Conservation (phyloP, 2,797 vertebrate species). For the Urocyon cinereoargenteus region DNA sequence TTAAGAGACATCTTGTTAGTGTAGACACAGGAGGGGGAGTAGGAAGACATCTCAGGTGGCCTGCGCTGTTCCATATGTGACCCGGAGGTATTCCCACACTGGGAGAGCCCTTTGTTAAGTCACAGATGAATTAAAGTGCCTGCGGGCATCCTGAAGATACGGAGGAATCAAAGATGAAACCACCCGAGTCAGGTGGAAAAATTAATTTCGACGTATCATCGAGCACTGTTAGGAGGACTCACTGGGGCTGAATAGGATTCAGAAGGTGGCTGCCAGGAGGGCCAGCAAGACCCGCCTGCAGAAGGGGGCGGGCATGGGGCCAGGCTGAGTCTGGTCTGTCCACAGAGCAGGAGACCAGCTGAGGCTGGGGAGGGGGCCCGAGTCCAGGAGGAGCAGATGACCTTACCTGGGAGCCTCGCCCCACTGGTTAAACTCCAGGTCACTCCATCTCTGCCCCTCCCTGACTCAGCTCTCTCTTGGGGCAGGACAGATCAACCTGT, state of each 20-base stretch:
- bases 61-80: not conserved
- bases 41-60: not conserved
- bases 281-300: not conserved
- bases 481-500: not conserved
- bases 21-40: too few species aligned
- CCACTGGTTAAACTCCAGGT: not conserved
- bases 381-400: too few species aligned
- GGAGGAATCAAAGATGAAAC: not conserved
- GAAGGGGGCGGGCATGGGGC: not conserved
- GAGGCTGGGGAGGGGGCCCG: too few species aligned
- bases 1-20: too few species aligned
- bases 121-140: not conserved
- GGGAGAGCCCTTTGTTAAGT: not conserved
- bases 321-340: too few species aligned
- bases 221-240: not conserved
- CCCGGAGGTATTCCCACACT: rapidly evolving
- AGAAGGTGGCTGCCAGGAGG: not conserved
- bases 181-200: not conserved
- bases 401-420: too few species aligned
- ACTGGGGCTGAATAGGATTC: not conserved
- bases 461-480: not conserved
- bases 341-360: not conserved
- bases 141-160: not conserved
- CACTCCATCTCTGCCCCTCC: not conserved
- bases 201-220: not conserved